Base-by-base conservation (phyloP, 2,797 vertebrate genomes). In the Odontamblyopus lacepedii region DNA sequence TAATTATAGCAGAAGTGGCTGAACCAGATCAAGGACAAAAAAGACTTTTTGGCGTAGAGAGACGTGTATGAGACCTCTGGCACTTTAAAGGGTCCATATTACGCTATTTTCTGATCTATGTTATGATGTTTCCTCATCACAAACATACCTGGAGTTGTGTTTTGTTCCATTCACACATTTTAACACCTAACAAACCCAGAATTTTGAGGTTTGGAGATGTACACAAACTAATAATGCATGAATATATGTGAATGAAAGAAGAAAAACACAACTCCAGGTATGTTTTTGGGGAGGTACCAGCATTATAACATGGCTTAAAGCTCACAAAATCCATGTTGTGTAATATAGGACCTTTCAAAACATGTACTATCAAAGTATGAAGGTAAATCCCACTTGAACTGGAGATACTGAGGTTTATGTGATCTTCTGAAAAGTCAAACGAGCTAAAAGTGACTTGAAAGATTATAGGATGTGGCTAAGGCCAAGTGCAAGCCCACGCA, bases 1-100 rank as follows among this genome's bases (percentile, higher is more conserved):
- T 92, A 90, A 91, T 90, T 91, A 92, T 64, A 75, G 79, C 74
- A 79, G 82, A 73, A 65, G 78, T 78, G 76, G 27, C 81, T 80
- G 83, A 90, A 89, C 78, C 83, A 87, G 86, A 90, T 89, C 89
- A 91, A 92, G 91, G 91, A 88, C 84, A 80, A 77, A 71, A 73
- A 74, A 77, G 69, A 83, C 86, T 85, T 76, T 50, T 41, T 81
- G 82, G 82, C 72, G 51, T n/a, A 70, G 71, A 79, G 66, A 77
- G 65, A 8, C 63, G 72, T 57, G 72, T 71, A 88, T 85, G 11
- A 76, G 78, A 87, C 81, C 73, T 63, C 30, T 78, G 68, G 72
- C 56, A 73, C 73, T 69, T 86, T 83, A 81, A 84, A 83, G 64
- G 1, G 32, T 7, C 32, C 6, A 35, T 6, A 5, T 32, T 32